Base-by-base conservation (phyloP, 1,140 invertebrate species). In the Scaptomyza graminum region DNA sequence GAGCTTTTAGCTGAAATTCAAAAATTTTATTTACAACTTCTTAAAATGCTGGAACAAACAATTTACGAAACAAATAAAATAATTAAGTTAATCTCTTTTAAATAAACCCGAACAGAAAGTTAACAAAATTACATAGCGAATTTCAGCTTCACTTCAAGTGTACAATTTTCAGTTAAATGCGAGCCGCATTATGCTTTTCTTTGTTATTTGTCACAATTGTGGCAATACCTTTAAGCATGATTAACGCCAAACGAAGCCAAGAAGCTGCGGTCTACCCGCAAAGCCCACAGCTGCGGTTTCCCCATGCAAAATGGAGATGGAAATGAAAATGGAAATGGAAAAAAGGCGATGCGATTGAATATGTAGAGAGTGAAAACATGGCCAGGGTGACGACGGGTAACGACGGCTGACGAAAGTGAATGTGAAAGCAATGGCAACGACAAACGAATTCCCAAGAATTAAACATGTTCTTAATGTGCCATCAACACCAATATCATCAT, bases 371-470 rank as follows among this genome's bases (percentile, higher is more conserved):
- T 9, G 2, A 31, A 13, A 50, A 13, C 1, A 13, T 13, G 25
- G 12, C 6, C 25, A 9, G 8, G 18, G 5, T 11, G 3, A 31
- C n/a, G n/a, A n/a, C n/a, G n/a, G n/a, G n/a, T n/a, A n/a, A n/a
- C n/a, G n/a, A n/a, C 13, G 13, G 8, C 0, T 5, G 37, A 41
- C 37, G 3, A n/a, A n/a, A 41, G 12, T 57, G 37, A 22, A 31
- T n/a, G 15, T 1, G 11, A 18, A 18, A 39, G 37, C 34, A 11
- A 55, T 22, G 41, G 1, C 28, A 62, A 11, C 9, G 16, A 18
- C 39, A 5, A 65, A 44, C 51, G 37, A 59, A 46, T 61, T 31
- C n/a, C 1, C 18, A 15, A 9, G 18, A 61, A 50, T 66, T 57
- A 41, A 28, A 37, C 43, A 57, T 57, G 43, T 28, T 25, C 28